Base-by-base conservation (phyloP, 2,113 vertebrate species). In the Marmota monax region DNA sequence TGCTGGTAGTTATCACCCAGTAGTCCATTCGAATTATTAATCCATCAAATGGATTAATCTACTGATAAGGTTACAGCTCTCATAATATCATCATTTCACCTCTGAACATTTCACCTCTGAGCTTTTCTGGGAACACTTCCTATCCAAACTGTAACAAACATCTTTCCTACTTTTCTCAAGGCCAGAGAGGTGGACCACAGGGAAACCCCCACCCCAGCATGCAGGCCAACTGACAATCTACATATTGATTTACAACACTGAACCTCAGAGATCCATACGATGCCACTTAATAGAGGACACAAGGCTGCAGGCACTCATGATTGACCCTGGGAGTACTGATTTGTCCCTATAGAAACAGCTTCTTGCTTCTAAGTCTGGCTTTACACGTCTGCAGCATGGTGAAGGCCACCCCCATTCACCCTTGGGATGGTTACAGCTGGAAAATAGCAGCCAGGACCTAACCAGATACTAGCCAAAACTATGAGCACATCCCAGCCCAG, bases 311-410 rank as follows among this genome's bases (percentile, higher is more conserved):
- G 74, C 48, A 82, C 77, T 73, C 16, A 0, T 4, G 12, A 0
- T 12, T 79, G 77, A 78, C 79, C 73, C 69, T 80, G 42, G 23
- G 29, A 14, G 42, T 69, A 82, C 45, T 77, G 53, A 84, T 76
- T 10, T 1, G 39, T 94, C 61, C 17, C 72, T 83, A 7, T n/a
- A 88, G 92, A 92, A 92, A 58, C 0, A 0, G 0, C 1, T 29
- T 69, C 84, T 89, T 32, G 16, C 74, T 67, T 85, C 79, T 74
- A 88, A 88, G 79, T 8, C 78, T 96, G 37, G 25, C 77, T 51
- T 76, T 84, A 16, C 37, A 91, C 32, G 0, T 76, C 83, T 93
- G 90, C 58, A 27, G 2, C 63, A 53, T 13, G 20, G 48, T 17
- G 5, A 96, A 90, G n/a, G 25, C 45, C 84, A 85, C 51, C 7